Base-by-base conservation (phyloP, 2,888 invertebrate species). In the Orthosia gothica region DNA sequence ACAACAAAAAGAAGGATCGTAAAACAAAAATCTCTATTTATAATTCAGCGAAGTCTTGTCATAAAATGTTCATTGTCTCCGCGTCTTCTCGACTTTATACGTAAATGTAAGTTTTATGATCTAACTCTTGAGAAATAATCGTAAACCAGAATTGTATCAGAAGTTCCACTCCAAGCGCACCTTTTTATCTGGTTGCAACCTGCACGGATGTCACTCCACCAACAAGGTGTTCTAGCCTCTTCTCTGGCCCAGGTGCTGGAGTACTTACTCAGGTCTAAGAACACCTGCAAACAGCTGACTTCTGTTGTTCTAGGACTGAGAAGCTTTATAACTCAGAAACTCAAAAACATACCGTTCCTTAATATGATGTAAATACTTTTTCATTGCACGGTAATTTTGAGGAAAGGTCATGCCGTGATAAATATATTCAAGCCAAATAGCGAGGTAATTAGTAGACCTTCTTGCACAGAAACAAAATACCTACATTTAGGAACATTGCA, bases 101-200 rank as follows among this genome's bases (percentile, higher is more conserved):
- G 69, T 75, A 79, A 84, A 79, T 81, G 68, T 70, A 71, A 85
- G 71, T 76, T 84, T 86, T 85, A 86, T 79, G 74, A 74, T 70
- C 47, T 32, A 81, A 75, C 70, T 76, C 74, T 70, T 61, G 62
- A 68, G 64, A 73, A 62, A 73, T 61, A 23, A 40, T 47, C n/a
- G 1, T 23, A 32, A 12, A 4, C 20, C 0, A 52, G 32, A 16
- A 12, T 47, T n/a, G 16, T 5, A n/a, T 23, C 16, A 83, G 80
- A 79, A 79, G 18, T 12, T 49, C 12, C 3, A 66, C n/a, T 62
- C 0, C 5, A 50, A 40, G 0, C 40, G 7, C 40, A 9, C 0
- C 7, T 40, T 40, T 4, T 9, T 32, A 32, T 32, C 40, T 9
- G 5, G 32, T 32, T 5, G 32, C 7, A 32, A 32, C 9, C 40